Base-by-base conservation (phyloP, 30 jellyfish, hydroid and myxozoan genomes). In the Sanderia malayensis region DNA sequence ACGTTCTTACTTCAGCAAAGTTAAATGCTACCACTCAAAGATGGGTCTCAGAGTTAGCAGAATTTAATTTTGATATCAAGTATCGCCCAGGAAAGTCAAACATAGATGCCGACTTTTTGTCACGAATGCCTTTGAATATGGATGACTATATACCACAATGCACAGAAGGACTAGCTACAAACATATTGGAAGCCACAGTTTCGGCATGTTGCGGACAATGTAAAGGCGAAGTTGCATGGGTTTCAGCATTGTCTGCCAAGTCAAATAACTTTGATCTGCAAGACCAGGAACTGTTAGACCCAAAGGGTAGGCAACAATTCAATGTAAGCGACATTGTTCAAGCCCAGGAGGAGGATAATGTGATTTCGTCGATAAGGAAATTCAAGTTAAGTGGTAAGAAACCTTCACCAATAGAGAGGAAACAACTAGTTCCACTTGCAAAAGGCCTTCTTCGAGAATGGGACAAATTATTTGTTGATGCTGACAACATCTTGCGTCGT, bases 381-480 rank as follows among this genome's bases (percentile, higher is more conserved):
- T 24, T 24, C 70, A 58, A 58, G 32, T 58, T 58, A 58, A 19
- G 70, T 58, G 29, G 70, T 58, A 58, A 58, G 70, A 58, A 58
- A 58, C 70, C 45, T 58, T 58, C 70, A 58, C 1, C 70, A 29
- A 4, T 58, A 19, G 32, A 58, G 70, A 58, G 70, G 13, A 1
- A 18, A 58, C 70, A 58, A 58, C 70, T 58, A 58, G 29, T 58
- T 1, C 70, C 70, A 58, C 70, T 58, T 58, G 45, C 70, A 18
- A 58, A 58, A 58, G 45, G 27, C 68, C 31, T 57, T n/a, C 68
- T 67, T 2, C 80, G 80, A 22, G 80, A 67, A 8, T 67, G 80
- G 79, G 80, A 67, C 70, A 67, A 67, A 8, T 8, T 67, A 8
- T 21, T 22, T 46, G 0, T 67, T 4, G 64, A 41, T 4, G 0